Evolutionary conservation across 1,140 invertebrate genomes (phyloP).

Genomic region (Drosophila azteca): DNA sequence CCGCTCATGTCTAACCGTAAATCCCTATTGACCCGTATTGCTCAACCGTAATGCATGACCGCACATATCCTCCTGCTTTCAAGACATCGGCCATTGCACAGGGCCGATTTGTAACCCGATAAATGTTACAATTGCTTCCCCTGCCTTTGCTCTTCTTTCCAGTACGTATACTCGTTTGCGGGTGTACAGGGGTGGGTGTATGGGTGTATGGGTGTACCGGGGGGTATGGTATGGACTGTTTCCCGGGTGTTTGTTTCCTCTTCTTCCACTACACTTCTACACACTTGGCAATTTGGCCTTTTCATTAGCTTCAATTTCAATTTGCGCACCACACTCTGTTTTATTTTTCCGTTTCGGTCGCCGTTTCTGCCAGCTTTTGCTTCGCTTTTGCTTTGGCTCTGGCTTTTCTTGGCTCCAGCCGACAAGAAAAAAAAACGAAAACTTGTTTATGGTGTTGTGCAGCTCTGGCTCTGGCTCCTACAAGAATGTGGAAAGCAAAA

Average conservation of each 20-base stretch:
- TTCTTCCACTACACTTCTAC: too few species aligned
- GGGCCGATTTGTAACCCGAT: conserved; percentile 27
- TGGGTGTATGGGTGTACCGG: too few species aligned
- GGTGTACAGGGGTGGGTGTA: too few species aligned
- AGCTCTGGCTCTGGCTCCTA: conserved; percentile 26
- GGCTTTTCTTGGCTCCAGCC: conserved; percentile 19
- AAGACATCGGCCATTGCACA: neutral
- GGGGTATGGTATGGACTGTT: too few species aligned
- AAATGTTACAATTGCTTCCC: conserved; percentile 32
- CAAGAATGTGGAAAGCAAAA: conserved; percentile 54
- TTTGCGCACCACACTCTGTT: conserved; percentile 39
- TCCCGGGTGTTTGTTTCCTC: too few species aligned
- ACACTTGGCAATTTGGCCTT: conserved; percentile 34
- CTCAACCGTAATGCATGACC: conserved; percentile 41
- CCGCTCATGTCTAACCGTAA: conserved; percentile 39
- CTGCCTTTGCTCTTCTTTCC: neutral
- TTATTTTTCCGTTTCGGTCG: conserved; percentile 23
- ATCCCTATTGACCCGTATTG: conserved; percentile 49
- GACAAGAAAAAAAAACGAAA: too few species aligned
- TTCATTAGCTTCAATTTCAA: conserved; percentile 52
- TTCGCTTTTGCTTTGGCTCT: neutral
- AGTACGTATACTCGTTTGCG: too few species aligned
- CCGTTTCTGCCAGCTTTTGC: conserved; percentile 29
- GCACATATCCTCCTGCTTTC: conserved; percentile 10
- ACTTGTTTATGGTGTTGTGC: conserved; percentile 36